Conservation (phyloP, 2,888 invertebrate species). For the Drosophila helvetica region DNA sequence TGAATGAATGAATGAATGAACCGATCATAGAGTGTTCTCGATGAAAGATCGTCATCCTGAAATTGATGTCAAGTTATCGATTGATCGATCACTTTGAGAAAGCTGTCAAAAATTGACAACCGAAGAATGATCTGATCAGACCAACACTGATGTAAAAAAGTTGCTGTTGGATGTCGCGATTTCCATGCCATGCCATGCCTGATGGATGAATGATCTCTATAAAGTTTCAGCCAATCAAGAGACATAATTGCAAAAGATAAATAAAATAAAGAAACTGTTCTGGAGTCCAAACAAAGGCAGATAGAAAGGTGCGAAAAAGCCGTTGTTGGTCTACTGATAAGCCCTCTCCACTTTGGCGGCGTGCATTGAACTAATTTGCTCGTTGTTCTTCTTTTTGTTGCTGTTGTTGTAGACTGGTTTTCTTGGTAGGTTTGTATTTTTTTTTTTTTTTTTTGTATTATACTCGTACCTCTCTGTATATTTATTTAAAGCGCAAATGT, state of each 20-base stretch:
- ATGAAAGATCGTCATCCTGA: neutral
- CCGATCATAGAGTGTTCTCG: neutral
- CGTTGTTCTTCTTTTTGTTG: conserved; percentile 29
- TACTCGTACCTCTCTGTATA: conserved; percentile 66
- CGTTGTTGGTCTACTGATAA: conserved; percentile 14
- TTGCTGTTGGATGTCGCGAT: too few species aligned
- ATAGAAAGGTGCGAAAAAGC: neutral
- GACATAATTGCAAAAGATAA: neutral
- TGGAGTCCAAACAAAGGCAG: neutral
- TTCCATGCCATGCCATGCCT: too few species aligned
- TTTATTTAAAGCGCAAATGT: conserved; percentile 80
- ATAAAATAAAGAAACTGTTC: neutral
- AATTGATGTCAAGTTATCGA: conserved; percentile 1
- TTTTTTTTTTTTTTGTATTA: conserved; percentile 68
- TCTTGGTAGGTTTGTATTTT: conserved; percentile 29
- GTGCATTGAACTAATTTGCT: conserved; percentile 76
- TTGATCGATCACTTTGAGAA: too few species aligned
- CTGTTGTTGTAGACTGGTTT: conserved; percentile 50
- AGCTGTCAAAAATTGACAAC: too few species aligned
- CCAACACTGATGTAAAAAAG: too few species aligned
- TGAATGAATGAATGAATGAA: neutral
- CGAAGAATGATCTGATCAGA: too few species aligned
- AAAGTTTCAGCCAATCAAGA: neutral
- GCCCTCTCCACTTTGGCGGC: conserved; percentile 51
- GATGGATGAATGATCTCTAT: neutral